phyloP scores from a whole-genome alignment of 2,797 vertebrate genomes.

The Silurus aristotelis region DNA sequence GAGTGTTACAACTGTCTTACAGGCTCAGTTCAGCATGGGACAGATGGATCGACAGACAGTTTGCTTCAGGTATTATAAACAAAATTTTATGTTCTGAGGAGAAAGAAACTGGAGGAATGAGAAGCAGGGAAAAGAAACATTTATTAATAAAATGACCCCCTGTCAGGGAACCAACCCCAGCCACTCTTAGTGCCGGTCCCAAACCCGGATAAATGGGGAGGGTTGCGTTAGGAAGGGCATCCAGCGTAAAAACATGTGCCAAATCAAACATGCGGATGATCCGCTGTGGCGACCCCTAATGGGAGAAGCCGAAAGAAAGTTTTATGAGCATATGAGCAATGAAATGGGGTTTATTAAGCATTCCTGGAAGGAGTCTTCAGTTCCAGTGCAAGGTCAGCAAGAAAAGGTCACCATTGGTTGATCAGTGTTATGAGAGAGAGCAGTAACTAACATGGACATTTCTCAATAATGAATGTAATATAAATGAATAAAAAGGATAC shows the following conservation, averaged over 20 bases:
- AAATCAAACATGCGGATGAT: too few relatives aligned
- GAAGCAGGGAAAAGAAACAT: neutral
- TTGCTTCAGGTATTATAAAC: neutral
- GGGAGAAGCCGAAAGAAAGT: too few relatives aligned
- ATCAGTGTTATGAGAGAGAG: neutral
- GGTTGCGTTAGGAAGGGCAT: too few relatives aligned
- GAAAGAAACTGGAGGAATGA: neutral
- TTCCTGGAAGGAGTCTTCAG: slow-evolving; percentile 7
- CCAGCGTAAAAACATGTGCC: too few relatives aligned
- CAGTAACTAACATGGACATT: neutral
- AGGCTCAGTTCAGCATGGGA: neutral
- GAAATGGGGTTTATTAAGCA: neutral
- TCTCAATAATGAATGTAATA: neutral
- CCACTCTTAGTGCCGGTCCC: too few relatives aligned
- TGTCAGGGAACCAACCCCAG: too few relatives aligned
- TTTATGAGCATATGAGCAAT: neutral
- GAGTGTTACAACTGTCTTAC: slow-evolving; percentile 20
- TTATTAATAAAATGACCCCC: neutral
- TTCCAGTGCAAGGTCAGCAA: neutral
- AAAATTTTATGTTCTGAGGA: slow-evolving; percentile 37
- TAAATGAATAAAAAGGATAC: neutral
- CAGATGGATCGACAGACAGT: neutral
- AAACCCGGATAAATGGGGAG: too few relatives aligned
- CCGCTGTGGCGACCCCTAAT: too few relatives aligned
- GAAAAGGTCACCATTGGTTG: neutral